Evolutionary conservation across 1,140 invertebrate genomes (phyloP), one percentile per base, ranked within the genome.

Genomic region (Conopomorpha cramerella): DNA sequence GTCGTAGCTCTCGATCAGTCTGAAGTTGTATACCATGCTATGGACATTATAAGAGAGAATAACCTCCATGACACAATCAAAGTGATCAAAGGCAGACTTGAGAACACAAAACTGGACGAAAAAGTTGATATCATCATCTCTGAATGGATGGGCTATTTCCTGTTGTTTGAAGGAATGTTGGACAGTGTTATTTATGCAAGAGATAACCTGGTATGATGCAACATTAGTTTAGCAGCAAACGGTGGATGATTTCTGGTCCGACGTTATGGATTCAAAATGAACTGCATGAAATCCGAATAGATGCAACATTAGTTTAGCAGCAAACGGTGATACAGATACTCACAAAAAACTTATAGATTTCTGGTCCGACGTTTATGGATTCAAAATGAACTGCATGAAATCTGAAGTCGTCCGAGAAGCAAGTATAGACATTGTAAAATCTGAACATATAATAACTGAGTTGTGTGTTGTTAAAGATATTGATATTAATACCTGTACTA

Each of bases 61-160:
- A 82, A 86, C 40, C 67, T 87, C 3, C 51, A 81, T 46, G 60
- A 84, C 42, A 80, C 65, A 46, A 82, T 90, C 18, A 65, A 84
- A 57, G 78, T 88, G 25, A 66, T 89, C 3, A 84, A 86, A 71
- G 93, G 94, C 1, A 87, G 92, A 62, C 76, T 99, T 2, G 97
- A 99, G 74, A 92, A 98, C 50, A 85, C 84, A n/a, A 79, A 88
- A 37, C 80, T 97, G 36, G 78, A 82, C n/a, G 85, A 88, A 36
- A 90, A 93, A 80, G 93, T 97, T 12, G 96, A 99, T 68, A 86
- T 99, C 14, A 96, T 99, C 49, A 88, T 99, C 17, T 97, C 94
- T 3, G 97, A 99, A 77, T 99, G 97, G 97, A 99, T 99, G 97
- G 97, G 97, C 2, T 99, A 99, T 78, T 98, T 98, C 74, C 78